Evolutionary conservation across 2,888 invertebrate species (phyloP).

Genomic region (Molanna angustata): DNA sequence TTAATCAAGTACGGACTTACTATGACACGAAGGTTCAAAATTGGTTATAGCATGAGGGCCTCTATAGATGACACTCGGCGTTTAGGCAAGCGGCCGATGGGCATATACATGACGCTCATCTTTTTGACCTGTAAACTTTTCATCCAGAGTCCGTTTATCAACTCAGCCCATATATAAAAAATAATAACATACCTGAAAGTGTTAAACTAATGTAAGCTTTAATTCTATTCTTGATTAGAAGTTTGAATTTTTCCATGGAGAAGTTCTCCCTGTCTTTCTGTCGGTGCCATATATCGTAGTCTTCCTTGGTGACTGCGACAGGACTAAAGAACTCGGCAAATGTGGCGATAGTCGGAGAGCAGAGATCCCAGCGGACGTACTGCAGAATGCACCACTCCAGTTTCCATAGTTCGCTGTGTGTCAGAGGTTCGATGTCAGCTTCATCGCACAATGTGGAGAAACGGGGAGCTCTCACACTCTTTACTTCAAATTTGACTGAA

Average conservation of each 20-base stretch:
- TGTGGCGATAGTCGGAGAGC: constrained; percentile 23
- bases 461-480: constrained; percentile 19
- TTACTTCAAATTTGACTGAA: constrained; percentile 30
- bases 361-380: constrained; percentile 27
- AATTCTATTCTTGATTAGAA: constrained; percentile 10
- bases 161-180: not conserved
- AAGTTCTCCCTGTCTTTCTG: not conserved
- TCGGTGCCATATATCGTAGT: constrained; percentile 18
- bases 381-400: constrained; percentile 25
- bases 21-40: too few relatives aligned
- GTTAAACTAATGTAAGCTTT: constrained; percentile 22
- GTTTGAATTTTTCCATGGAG: constrained; percentile 15
- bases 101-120: too few relatives aligned
- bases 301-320: constrained; percentile 12
- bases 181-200: constrained; percentile 20
- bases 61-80: too few relatives aligned
- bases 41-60: too few relatives aligned
- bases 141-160: too few relatives aligned
- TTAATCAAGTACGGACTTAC: too few relatives aligned
- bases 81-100: too few relatives aligned
- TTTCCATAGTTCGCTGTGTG: constrained; percentile 12
- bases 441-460: constrained; percentile 25
- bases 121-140: too few relatives aligned
- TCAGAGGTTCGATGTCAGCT: constrained; percentile 12
- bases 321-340: constrained; percentile 26